These are phyloP conservation scores for Seira musarum DNA, from an alignment of 2,888 invertebrate genomes.

Conservation along the genomic window DNA sequence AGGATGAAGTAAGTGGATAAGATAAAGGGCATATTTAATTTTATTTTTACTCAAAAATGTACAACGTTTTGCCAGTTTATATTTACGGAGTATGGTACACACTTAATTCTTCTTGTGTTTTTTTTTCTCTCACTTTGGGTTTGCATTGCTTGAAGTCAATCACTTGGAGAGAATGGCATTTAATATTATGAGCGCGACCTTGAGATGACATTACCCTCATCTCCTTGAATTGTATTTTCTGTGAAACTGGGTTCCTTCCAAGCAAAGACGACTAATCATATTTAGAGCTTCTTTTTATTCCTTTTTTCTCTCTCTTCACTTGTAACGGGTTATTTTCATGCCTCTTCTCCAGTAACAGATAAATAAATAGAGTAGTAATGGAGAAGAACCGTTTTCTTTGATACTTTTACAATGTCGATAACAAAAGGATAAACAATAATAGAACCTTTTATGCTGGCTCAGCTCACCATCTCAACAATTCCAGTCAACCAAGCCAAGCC, in stretches of 20 bases:
- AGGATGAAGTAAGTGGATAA: too few species aligned
- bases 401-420: constrained; percentile 1
- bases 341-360: background rate
- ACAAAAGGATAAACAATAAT: constrained; percentile 5
- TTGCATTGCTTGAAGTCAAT: constrained; percentile 27
- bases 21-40: too few species aligned
- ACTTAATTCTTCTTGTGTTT: too few species aligned
- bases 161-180: constrained; percentile 33
- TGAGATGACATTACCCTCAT: constrained; percentile 61
- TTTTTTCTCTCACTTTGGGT: too few species aligned
- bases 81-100: too few species aligned
- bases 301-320: constrained; percentile 29
- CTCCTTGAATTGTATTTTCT: constrained; percentile 46
- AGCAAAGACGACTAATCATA: too few species aligned
- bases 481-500: background rate
- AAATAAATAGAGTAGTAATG: background rate
- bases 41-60: too few species aligned
- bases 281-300: background rate
- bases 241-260: constrained; percentile 9
- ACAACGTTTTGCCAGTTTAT: too few species aligned
- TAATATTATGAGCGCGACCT: constrained; percentile 38
- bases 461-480: too few species aligned
- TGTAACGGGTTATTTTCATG: constrained; percentile 53
- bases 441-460: background rate
- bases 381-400: constrained; percentile 8